A percentile compares a stretch with the other conserved stretches of the same genome.
phyloP scores from a whole-genome alignment of 2,888 invertebrate genomes.

The Gasteruption jaculator region DNA sequence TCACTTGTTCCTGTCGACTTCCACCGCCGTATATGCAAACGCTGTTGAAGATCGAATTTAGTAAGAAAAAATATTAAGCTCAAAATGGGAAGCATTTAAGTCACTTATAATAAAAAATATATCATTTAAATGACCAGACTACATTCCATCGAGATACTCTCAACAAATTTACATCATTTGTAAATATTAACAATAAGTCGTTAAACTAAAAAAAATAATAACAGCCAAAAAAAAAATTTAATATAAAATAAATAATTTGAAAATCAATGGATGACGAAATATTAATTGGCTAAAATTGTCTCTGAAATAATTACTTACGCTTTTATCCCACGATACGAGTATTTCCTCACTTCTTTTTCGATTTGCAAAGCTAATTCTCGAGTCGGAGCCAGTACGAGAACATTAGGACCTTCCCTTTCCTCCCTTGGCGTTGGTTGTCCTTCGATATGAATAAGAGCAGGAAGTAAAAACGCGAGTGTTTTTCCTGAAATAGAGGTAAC shows the following conservation, averaged over 20 bases:
- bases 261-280: too few relatives aligned
- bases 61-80: constrained; percentile 19
- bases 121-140: background rate
- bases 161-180: too few relatives aligned
- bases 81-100: background rate
- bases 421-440: constrained; percentile 72
- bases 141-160: too few relatives aligned
- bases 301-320: constrained; percentile 58
- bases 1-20: constrained; percentile 73
- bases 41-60: too few relatives aligned
- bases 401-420: constrained; percentile 76
- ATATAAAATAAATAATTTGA: too few relatives aligned
- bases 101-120: background rate
- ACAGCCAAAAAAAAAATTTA: too few relatives aligned
- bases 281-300: too few relatives aligned
- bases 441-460: constrained; percentile 90
- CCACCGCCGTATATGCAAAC: constrained; percentile 93
- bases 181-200: background rate
- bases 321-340: constrained; percentile 80
- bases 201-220: too few relatives aligned
- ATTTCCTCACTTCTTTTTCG: constrained; percentile 85
- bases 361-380: constrained; percentile 91
- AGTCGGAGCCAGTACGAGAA: constrained; percentile 87
- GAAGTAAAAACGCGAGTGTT: constrained; percentile 88
- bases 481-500: constrained; percentile 60